phyloP scores from a whole-genome alignment of 1,140 invertebrate species.

The Leptinotarsa lineolata region DNA sequence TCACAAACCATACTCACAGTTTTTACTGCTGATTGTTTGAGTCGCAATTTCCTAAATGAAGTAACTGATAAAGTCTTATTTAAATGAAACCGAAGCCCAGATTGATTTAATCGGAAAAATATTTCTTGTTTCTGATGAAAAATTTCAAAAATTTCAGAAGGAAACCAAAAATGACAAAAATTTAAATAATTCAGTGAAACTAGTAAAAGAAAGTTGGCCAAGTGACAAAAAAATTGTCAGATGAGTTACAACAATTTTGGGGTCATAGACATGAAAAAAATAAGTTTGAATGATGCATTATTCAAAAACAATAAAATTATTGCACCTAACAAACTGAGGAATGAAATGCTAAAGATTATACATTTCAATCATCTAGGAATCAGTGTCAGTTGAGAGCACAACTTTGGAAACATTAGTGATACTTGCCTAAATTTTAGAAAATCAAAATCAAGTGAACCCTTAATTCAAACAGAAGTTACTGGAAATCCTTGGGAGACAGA shows the following conservation, averaged over 20 bases:
- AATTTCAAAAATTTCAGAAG: no score
- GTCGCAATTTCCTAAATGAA: slow-evolving; percentile 38
- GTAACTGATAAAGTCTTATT: slow-evolving; percentile 28
- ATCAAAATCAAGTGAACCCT: slow-evolving; percentile 38
- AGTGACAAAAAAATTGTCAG: slow-evolving; percentile 28
- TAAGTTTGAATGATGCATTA: slow-evolving; percentile 45
- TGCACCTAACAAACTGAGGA: slow-evolving; percentile 46
- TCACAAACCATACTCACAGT: no score
- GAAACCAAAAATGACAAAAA: slow-evolving; percentile 45
- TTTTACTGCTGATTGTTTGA: slow-evolving; percentile 50
- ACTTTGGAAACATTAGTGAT: slow-evolving; percentile 47
- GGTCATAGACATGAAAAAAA: slow-evolving; percentile 33
- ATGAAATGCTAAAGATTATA: slow-evolving; percentile 49
- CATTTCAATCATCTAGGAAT: slow-evolving; percentile 58
- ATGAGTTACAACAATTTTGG: no score
- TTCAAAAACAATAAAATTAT: slow-evolving; percentile 49
- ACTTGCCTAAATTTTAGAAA: slow-evolving; percentile 51
- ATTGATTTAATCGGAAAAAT: no score
- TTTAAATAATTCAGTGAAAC: slow-evolving; percentile 43
- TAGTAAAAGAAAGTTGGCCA: slow-evolving; percentile 43
- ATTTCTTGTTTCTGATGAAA: no score
- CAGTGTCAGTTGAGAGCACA: slow-evolving; percentile 33
- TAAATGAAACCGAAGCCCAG: slow-evolving; percentile 34
- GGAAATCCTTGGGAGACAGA: background rate
- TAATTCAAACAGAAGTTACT: slow-evolving; percentile 35